Conservation (phyloP, 2,113 vertebrate species). For the Scomber colias region DNA sequence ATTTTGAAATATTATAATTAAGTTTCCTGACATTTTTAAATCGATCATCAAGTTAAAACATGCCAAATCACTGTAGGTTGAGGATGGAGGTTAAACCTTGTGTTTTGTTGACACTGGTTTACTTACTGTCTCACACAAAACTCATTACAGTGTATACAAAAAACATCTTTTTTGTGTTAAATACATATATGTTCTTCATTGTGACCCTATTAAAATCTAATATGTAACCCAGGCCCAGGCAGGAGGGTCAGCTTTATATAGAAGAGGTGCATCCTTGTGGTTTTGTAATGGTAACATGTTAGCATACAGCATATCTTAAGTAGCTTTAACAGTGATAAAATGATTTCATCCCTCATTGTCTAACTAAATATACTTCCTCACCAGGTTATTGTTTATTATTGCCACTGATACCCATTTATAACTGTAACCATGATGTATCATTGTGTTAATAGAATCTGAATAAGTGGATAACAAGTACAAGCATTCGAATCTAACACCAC, state of each 20-base stretch:
- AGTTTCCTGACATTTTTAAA: constrained; percentile 12
- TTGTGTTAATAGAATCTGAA: constrained; percentile 25
- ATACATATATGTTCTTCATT: too few species aligned
- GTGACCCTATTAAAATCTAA: too few species aligned
- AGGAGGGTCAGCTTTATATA: background rate
- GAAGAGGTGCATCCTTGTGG: background rate
- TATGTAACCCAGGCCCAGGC: background rate
- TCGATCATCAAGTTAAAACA: constrained; percentile 8
- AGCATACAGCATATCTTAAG: background rate
- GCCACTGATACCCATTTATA: constrained; percentile 34
- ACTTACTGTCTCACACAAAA: too few species aligned
- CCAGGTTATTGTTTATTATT: constrained; percentile 19
- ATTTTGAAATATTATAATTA: background rate
- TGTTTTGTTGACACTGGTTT: too few species aligned
- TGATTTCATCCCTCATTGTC: too few species aligned
- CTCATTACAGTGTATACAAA: too few species aligned
- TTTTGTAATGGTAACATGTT: background rate
- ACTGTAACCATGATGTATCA: constrained; percentile 33
- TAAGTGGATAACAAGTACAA: constrained; percentile 31
- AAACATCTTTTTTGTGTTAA: too few species aligned
- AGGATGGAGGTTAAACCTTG: background rate
- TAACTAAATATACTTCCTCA: background rate
- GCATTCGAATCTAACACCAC: constrained; percentile 8
- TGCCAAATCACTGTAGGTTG: background rate
- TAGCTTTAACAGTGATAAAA: too few species aligned